phyloP scores from a whole-genome alignment of 2,888 invertebrate genomes.

The Adineta ricciae region DNA sequence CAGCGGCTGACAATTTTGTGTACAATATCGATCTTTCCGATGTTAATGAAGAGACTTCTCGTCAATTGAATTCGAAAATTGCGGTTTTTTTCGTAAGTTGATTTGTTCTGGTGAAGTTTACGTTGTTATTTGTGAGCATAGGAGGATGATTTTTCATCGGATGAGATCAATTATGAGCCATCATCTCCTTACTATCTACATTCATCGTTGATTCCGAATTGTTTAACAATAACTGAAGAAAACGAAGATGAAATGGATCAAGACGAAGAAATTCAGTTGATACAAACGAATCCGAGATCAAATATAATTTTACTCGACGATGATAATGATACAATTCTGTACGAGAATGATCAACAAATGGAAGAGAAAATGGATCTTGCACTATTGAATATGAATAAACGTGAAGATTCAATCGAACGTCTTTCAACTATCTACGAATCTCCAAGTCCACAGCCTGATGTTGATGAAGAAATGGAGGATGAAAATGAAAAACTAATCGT shows the following conservation, averaged over 20 bases:
- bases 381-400: not conserved
- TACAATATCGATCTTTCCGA: conserved; percentile 10
- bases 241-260: conserved; percentile 11
- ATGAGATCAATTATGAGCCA: not conserved
- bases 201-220: not conserved
- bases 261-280: not conserved
- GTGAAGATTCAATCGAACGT: not conserved
- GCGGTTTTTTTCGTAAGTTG: not conserved
- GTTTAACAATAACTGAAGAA: conserved; percentile 14
- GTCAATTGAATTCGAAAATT: not conserved
- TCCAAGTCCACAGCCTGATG: conserved; percentile 4
- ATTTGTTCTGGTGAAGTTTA: no score
- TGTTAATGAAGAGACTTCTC: not conserved
- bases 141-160: not conserved
- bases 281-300: not conserved
- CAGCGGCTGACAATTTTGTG: not conserved
- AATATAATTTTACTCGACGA: not conserved
- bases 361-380: not conserved
- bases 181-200: not conserved
- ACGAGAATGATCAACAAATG: not conserved
- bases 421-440: conserved; percentile 4
- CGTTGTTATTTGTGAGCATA: not conserved
- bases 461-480: not conserved
- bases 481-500: not conserved
- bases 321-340: not conserved